These are phyloP conservation scores for Caenorhabditis remanei DNA, from an alignment of 1,140 invertebrate species.

Conservation along the genomic window DNA sequence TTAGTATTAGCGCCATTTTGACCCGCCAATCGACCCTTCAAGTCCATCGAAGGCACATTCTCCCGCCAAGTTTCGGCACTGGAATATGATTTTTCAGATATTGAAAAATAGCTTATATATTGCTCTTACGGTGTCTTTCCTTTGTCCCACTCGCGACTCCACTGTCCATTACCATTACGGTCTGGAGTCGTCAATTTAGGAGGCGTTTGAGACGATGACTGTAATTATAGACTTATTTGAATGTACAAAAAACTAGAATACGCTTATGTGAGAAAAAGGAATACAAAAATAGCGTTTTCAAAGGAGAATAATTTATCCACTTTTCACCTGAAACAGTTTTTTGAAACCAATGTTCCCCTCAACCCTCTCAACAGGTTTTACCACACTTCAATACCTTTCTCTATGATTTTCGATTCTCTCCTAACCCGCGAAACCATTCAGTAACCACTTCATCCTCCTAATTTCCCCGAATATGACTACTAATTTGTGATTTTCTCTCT, in stretches of 20 bases:
- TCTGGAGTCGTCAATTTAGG: slow-evolving; percentile 37
- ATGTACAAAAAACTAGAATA: too few relatives aligned
- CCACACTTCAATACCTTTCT: too few relatives aligned
- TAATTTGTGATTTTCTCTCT: not conserved
- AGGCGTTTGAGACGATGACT: slow-evolving; percentile 55
- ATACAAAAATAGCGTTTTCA: too few relatives aligned
- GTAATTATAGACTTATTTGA: not conserved
- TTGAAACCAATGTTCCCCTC: too few relatives aligned
- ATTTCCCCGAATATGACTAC: not conserved
- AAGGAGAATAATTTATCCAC: too few relatives aligned
- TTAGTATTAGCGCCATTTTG: slow-evolving; percentile 21
- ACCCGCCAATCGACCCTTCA: slow-evolving; percentile 53
- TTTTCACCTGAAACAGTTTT: too few relatives aligned
- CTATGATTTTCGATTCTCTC: too few relatives aligned
- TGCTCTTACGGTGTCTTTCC: slow-evolving; percentile 63
- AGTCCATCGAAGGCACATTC: slow-evolving; percentile 62
- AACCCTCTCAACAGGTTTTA: too few relatives aligned
- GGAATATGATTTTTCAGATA: not conserved
- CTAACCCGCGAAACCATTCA: not conserved
- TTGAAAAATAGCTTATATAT: not conserved
- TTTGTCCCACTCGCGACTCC: slow-evolving; percentile 63
- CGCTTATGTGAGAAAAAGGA: too few relatives aligned
- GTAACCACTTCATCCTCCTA: not conserved
- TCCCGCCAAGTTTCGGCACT: slow-evolving; percentile 62
- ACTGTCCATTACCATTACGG: slow-evolving; percentile 45